phyloP scores from a whole-genome alignment of 2,888 invertebrate genomes.

The Ichneumon xanthorius region DNA sequence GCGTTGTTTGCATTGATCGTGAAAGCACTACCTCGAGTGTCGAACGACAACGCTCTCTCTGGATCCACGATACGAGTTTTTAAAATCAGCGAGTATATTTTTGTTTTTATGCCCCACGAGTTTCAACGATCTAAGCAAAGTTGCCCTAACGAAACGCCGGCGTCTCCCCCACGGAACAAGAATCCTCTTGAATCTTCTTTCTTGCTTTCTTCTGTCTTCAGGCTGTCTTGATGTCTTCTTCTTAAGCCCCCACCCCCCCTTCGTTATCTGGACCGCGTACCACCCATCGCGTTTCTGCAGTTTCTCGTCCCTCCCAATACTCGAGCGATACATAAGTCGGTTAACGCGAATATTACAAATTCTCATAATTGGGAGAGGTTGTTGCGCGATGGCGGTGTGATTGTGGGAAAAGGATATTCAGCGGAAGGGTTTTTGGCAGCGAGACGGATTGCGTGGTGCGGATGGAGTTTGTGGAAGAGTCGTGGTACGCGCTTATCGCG shows the following conservation, averaged over 20 bases:
- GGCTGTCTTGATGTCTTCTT: slow-evolving; percentile 84
- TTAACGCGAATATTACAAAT: slow-evolving; percentile 5
- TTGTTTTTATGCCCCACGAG: slow-evolving; percentile 33
- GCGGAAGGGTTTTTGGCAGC: not conserved
- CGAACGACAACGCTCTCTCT: slow-evolving; percentile 27
- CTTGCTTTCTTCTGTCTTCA: slow-evolving; percentile 85
- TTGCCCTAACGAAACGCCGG: slow-evolving; percentile 68
- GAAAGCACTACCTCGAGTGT: slow-evolving; percentile 39
- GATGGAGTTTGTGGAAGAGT: not conserved
- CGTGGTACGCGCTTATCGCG: not conserved
- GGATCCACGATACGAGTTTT: slow-evolving; percentile 48
- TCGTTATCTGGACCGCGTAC: slow-evolving; percentile 63
- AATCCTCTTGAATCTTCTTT: slow-evolving; percentile 84
- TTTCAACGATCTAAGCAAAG: slow-evolving; percentile 62
- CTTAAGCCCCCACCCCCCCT: slow-evolving; percentile 73
- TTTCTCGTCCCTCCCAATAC: slow-evolving; percentile 50
- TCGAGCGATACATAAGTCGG: not conserved
- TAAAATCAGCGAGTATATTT: slow-evolving; percentile 20
- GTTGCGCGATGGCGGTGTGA: not conserved
- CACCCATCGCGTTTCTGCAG: slow-evolving; percentile 50
- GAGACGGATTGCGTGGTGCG: slow-evolving; percentile 1
- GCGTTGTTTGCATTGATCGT: slow-evolving; percentile 32
- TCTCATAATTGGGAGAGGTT: not conserved
- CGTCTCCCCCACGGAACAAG: slow-evolving; percentile 35
- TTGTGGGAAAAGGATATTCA: not conserved